Evolutionary conservation across 2,888 invertebrate species (phyloP).

Genomic region (Rhingia rostrata): DNA sequence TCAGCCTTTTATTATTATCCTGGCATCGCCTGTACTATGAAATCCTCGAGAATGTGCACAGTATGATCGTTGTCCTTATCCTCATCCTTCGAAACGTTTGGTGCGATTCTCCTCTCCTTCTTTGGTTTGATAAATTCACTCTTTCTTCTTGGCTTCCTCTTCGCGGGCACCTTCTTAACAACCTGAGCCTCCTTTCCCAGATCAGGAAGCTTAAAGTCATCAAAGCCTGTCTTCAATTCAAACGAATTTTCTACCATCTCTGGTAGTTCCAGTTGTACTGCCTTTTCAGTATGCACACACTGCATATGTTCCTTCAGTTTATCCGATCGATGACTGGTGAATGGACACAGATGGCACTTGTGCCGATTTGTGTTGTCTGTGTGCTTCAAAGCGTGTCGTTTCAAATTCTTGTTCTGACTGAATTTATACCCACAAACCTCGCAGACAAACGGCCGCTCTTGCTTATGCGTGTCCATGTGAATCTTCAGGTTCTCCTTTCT

Average conservation of each 20-base stretch:
- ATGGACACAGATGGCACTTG: slow-evolving; percentile 83
- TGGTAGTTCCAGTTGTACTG: slow-evolving; percentile 79
- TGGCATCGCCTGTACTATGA: too few species aligned
- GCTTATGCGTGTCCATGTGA: slow-evolving; percentile 84
- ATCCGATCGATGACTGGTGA: slow-evolving; percentile 84
- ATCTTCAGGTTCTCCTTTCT: slow-evolving; percentile 84
- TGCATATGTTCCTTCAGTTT: slow-evolving; percentile 84
- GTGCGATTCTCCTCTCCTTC: slow-evolving; percentile 49
- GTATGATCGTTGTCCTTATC: background rate
- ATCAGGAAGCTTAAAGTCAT: slow-evolving; percentile 78
- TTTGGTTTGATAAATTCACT: slow-evolving; percentile 2
- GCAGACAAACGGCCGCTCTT: slow-evolving; percentile 85
- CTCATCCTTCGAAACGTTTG: slow-evolving; percentile 5
- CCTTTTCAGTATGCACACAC: slow-evolving; percentile 80
- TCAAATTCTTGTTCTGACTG: slow-evolving; percentile 84
- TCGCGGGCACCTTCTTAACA: background rate
- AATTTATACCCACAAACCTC: slow-evolving; percentile 85
- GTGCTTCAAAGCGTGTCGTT: slow-evolving; percentile 80
- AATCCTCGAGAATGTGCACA: too few species aligned
- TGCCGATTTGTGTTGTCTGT: slow-evolving; percentile 78
- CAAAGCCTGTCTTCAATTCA: slow-evolving; percentile 77
- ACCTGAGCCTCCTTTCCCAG: slow-evolving; percentile 52
- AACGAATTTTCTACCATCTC: slow-evolving; percentile 81
- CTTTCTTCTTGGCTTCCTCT: slow-evolving; percentile 42
- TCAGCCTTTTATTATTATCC: too few species aligned